Conservation (phyloP, 2,797 vertebrate genomes). For the Phyllotis vaccarum region DNA sequence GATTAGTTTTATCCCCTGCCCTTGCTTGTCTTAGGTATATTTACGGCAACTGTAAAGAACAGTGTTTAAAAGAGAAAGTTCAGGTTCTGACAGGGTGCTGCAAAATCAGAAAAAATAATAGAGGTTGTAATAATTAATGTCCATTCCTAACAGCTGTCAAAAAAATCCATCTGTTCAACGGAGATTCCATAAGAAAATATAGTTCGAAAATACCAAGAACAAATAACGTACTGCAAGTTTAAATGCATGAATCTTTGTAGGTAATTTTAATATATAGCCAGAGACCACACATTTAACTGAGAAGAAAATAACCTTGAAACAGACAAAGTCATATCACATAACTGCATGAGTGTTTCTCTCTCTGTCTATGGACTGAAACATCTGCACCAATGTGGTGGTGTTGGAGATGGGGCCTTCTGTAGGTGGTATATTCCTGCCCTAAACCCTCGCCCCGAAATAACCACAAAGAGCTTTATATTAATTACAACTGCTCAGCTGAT, state of each 20-base stretch:
- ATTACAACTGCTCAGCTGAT: too few species aligned
- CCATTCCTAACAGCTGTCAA: neutral
- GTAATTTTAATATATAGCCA: neutral
- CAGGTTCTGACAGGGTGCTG: neutral
- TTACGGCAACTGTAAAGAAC: neutral
- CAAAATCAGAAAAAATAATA: slow-evolving; percentile 10
- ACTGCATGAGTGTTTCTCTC: neutral
- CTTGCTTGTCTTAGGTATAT: neutral
- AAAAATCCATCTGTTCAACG: neutral
- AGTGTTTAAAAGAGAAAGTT: neutral
- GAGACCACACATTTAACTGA: neutral
- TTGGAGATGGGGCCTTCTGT: neutral
- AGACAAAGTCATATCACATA: neutral
- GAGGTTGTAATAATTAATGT: neutral
- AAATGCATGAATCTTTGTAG: neutral
- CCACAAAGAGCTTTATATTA: too few species aligned
- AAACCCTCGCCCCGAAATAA: too few species aligned
- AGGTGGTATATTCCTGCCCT: too few species aligned
- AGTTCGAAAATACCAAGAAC: neutral
- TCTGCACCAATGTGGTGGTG: too few species aligned
- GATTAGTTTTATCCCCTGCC: neutral
- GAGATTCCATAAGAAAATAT: neutral
- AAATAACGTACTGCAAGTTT: neutral
- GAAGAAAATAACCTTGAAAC: neutral
- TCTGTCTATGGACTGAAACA: too few species aligned